Conservation (phyloP, 2,113 vertebrate species). For the Xenopus borealis region DNA sequence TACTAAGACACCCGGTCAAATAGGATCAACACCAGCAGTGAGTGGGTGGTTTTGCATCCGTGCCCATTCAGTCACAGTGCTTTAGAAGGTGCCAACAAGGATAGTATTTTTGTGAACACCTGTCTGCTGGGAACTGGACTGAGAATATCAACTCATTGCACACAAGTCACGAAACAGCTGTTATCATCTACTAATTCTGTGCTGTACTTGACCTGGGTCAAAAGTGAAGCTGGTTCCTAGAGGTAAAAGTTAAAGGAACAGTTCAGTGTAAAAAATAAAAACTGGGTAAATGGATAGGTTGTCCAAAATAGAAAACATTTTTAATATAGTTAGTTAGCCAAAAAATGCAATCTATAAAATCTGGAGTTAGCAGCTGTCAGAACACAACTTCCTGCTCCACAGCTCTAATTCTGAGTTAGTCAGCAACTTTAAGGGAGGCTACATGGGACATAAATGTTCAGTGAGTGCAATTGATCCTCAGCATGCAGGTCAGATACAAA, state of each 20-base stretch:
- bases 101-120: conserved; percentile 36
- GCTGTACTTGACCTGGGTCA: conserved; percentile 16
- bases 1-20: conserved; percentile 13
- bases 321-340: too few species aligned
- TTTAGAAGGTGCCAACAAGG: conserved; percentile 22
- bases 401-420: too few species aligned
- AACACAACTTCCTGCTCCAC: too few species aligned
- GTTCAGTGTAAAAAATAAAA: too few species aligned
- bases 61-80: conserved; percentile 9
- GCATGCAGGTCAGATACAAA: too few species aligned
- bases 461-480: too few species aligned
- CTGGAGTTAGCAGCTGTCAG: too few species aligned
- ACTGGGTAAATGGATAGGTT: too few species aligned
- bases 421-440: too few species aligned
- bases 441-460: too few species aligned
- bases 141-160: conserved; percentile 27
- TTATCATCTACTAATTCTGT: conserved; percentile 29
- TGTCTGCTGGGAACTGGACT: conserved; percentile 27
- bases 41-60: conserved; percentile 13
- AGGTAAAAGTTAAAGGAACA: conserved; percentile 24
- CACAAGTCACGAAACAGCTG: conserved; percentile 39
- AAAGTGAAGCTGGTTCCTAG: conserved; percentile 29
- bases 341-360: too few species aligned
- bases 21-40: conserved; percentile 10
- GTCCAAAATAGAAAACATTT: too few species aligned